These are phyloP conservation scores for Drosophila mojavensis DNA, from an alignment of 1,140 invertebrate species.

Conservation along the genomic window DNA sequence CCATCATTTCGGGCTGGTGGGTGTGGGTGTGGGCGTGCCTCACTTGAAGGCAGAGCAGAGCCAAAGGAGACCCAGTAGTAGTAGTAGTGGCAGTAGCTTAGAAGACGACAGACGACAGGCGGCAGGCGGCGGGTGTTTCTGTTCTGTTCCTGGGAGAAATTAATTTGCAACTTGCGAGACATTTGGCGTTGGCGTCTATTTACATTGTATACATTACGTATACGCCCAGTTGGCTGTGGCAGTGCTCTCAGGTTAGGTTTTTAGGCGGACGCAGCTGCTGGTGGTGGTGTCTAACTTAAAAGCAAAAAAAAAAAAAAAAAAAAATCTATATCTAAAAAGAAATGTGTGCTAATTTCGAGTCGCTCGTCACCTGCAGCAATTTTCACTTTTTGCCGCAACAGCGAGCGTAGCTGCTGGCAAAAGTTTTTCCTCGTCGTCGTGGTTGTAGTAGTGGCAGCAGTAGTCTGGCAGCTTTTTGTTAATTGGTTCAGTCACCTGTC, in stretches of 20 bases:
- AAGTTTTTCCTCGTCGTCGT: slow-evolving; percentile 39
- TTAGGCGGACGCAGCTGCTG: slow-evolving; percentile 60
- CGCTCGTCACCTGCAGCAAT: slow-evolving; percentile 70
- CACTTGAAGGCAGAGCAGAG: neutral
- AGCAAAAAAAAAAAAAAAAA: slow-evolving; percentile 1
- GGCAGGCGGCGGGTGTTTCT: slow-evolving; percentile 22
- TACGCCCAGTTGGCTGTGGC: slow-evolving; percentile 42
- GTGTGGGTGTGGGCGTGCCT: slow-evolving; percentile 6
- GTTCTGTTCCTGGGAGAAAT: slow-evolving; percentile 80
- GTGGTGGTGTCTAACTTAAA: slow-evolving; percentile 6
- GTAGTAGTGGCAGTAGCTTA: too few relatives aligned
- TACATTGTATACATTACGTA: slow-evolving; percentile 81
- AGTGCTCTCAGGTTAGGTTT: slow-evolving; percentile 52
- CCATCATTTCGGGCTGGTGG: slow-evolving; percentile 4
- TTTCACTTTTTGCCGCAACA: slow-evolving; percentile 56
- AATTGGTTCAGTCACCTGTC: slow-evolving; percentile 83
- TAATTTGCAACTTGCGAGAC: slow-evolving; percentile 84
- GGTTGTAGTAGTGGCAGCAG: neutral
- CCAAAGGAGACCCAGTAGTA: slow-evolving; percentile 10
- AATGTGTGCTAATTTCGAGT: slow-evolving; percentile 75
- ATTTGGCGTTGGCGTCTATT: slow-evolving; percentile 72
- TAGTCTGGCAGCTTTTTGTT: slow-evolving; percentile 73
- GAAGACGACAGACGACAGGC: neutral
- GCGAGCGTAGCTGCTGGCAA: slow-evolving; percentile 41
- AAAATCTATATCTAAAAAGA: slow-evolving; percentile 14